Evolutionary conservation across 2,113 vertebrate genomes (phyloP), one percentile per base, ranked within the genome.

Genomic region (Ifrita kowaldi): DNA sequence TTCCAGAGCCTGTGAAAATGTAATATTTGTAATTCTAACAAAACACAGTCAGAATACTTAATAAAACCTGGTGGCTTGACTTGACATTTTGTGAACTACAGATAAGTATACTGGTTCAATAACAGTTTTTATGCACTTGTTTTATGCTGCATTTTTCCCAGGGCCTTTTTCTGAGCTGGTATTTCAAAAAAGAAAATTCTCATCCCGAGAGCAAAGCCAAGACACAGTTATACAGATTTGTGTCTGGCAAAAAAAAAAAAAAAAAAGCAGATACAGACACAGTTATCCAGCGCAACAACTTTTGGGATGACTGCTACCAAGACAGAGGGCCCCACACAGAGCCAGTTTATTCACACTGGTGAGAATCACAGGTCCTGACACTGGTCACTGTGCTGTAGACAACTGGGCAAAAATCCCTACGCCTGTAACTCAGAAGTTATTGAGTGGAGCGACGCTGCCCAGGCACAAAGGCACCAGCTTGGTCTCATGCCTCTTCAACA

Each of bases 11-110:
- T 76, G 41, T 24, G 57, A 76, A 97, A 91, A 82, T 78, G 94
- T 88, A 90, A 46, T 84, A 96, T 93, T 93, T 96, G 85, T 96
- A 93, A 94, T 91, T 95, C 94, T 92, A 96, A 92, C 84, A 95
- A 92, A 90, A 90, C 41, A 68, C 22, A 64, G 78, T 33, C 73
- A 96, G 91, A 95, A 94, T 46, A 83, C 52, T 79, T 95, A 89
- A 90, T 89, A 93, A 94, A 95, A 87, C 20, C 33, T 71, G 64
- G 91, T 91, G 69, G 84, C 52, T 90, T 86, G 74, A 77, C 75
- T 89, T 95, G 91, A 93, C 65, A 92, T 96, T 96, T 97, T 95
- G 83, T 69, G 53, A 93, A 88, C 94, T 87, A 89, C 21, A 6
- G 64, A 10, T 85, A 88, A 90, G 84, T 73, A 88, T 37, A 86